Evolutionary conservation across 2,888 invertebrate genomes (phyloP), one percentile per base, ranked within the genome.

Genomic region (Cistogaster globosa): DNA sequence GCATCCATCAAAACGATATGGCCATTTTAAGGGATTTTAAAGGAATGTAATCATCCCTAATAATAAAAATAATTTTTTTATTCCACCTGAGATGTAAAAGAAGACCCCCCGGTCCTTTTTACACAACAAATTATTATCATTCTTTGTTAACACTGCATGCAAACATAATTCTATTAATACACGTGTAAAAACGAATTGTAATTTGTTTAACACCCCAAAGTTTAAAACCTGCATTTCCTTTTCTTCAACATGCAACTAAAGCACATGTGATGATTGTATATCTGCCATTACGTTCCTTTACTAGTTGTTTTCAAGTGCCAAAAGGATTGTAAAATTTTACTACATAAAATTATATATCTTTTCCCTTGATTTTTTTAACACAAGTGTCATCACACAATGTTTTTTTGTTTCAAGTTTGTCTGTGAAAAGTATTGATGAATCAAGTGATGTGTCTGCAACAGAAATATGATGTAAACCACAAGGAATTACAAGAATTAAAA

Each of bases 371-470:
- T 51, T 58, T 18, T 26, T 36, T 18, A 18, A 53, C 36, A 32
- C 55, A 55, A 53, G 68, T 68, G 68, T 12, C 62, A 62, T 72
- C 11, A 42, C 11, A 42, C 20, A 7, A 22, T 36, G 32, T 53
- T 38, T 22, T 51, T 51, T 36, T 36, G 11, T 32, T 80, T 51
- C 6, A 32, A 32, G 67, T 74, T 60, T 81, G 74, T 58, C 32
- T 74, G 81, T 62, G 62, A 74, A 75, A 62, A 62, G 62, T 81
- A 68, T 74, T 75, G 58, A 81, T 81, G 74, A 62, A 42, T 22
- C n/a, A 26, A 48, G 36, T 60, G 32, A 65, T 65, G 65, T 65
- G 48, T 38, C 20, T 18, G 58, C 69, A 45, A 45, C 67, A 69
- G 69, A 60, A 60, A 67, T 32, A 32, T 32, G 53, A 67, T 80